These are phyloP conservation scores for Oryzias sinensis DNA, from an alignment of 2,797 vertebrate genomes.

Conservation along the genomic window DNA sequence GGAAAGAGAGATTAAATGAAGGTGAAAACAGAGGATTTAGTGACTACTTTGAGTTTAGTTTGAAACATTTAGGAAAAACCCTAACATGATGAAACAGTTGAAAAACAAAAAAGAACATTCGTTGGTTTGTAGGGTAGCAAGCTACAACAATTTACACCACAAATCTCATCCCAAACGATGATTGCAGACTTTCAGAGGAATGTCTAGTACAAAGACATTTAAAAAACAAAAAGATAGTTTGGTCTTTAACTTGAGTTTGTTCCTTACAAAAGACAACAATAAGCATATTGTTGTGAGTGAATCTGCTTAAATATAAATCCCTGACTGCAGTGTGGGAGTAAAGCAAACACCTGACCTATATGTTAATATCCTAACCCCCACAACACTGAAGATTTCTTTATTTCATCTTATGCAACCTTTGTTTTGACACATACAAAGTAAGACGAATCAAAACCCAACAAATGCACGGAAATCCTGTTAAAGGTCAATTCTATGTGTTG, in stretches of 20 bases:
- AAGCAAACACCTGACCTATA: neutral
- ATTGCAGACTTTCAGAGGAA: constrained; percentile 7
- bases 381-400: too few relatives aligned
- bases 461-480: too few relatives aligned
- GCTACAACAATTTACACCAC: constrained; percentile 27
- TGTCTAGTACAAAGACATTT: neutral
- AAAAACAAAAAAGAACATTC: constrained; percentile 16
- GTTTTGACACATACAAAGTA: neutral
- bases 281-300: neutral
- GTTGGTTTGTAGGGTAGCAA: constrained; percentile 3
- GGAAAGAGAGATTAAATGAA: neutral
- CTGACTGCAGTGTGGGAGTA: neutral
- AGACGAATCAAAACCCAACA: neutral
- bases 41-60: constrained; percentile 7
- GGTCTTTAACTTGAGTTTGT: neutral
- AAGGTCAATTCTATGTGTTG: too few relatives aligned
- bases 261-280: too few relatives aligned
- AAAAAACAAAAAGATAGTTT: neutral
- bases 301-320: neutral
- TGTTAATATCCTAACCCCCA: too few relatives aligned
- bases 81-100: constrained; percentile 11
- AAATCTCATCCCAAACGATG: constrained; percentile 17
- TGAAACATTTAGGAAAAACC: constrained; percentile 6
- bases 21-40: neutral
- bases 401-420: neutral